Base-by-base conservation (phyloP, 2,797 vertebrate species). In the Emys orbicularis region DNA sequence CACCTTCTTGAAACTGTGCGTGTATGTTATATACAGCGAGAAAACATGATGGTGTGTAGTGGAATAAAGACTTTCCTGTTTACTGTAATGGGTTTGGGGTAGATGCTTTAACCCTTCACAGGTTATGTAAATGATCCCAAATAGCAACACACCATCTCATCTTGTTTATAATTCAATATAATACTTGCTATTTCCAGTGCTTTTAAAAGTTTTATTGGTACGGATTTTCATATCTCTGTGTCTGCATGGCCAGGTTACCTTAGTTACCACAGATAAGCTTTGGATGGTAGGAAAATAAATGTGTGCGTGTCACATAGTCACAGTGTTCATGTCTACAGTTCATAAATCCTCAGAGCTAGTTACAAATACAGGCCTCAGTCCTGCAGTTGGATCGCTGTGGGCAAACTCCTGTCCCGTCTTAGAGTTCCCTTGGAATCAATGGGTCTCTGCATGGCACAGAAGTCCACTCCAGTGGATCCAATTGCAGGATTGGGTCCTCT, bases 11-110 rank as follows among this genome's bases (percentile, higher is more conserved):
- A 6, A 77, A 18, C 6, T 59, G 2, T n/a, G 49, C 0, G 3
- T 57, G 79, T 50, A 2, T 41, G 19, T 72, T 72, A 29, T 0
- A 50, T 12, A 1, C 1, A 2, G 31, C 7, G 16, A 0, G 29
- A 18, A 80, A 10, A 23, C 0, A 0, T 0, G 3, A 1, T 37
- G 49, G 49, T 72, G 54, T 3, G 47, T 79, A 13, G 50, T 13
- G 9, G 79, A 84, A 29, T 27, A 3, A 6, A 25, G 56, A 4
- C 8, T 4, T 29, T 3, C 37, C 74, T 1, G 8, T 9, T 7
- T n/a, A 54, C 82, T 19, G 53, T 0, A 19, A 41, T 72, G 74
- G 37, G 12, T 44, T 72, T 15, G 6, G 44, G 23, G 44, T 18
- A 29, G 44, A 47, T 44, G 27, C 18, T 72, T 72, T 72, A 41